These are phyloP conservation scores for Chloebia gouldiae DNA, from an alignment of 2,113 vertebrate genomes.

Conservation along the genomic window DNA sequence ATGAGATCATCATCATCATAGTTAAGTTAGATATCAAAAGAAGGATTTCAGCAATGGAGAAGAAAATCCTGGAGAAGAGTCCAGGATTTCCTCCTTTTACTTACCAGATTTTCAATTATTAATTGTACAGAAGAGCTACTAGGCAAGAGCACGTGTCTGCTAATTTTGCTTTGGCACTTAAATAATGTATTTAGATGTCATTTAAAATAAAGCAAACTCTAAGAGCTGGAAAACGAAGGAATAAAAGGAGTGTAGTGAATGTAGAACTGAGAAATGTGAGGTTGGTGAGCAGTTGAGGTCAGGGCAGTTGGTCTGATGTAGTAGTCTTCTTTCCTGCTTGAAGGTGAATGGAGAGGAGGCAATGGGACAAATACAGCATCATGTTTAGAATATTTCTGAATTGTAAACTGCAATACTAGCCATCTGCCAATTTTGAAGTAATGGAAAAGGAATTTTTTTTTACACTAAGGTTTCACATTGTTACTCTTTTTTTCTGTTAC, in stretches of 20 bases:
- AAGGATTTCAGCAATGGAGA: background rate
- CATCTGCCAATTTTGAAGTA: background rate
- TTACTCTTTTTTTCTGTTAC: background rate
- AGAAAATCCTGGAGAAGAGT: no score
- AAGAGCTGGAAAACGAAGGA: background rate
- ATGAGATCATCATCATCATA: background rate
- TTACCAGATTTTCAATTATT: background rate
- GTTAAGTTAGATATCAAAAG: background rate
- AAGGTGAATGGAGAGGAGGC: background rate
- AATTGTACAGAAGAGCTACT: background rate
- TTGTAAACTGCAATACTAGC: background rate
- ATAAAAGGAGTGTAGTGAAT: background rate
- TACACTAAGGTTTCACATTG: background rate
- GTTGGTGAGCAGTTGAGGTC: background rate
- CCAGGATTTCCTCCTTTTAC: background rate
- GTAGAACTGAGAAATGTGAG: background rate
- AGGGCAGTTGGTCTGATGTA: fast-evolving
- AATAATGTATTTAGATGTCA: background rate
- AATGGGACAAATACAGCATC: background rate
- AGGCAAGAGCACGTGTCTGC: background rate
- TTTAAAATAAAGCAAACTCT: background rate
- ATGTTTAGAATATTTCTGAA: background rate
- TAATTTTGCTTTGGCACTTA: background rate
- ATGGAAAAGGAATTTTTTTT: background rate
- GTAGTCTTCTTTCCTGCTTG: background rate